Base-by-base conservation (phyloP, 2,888 invertebrate species). In the Oligia fasciuncula region DNA sequence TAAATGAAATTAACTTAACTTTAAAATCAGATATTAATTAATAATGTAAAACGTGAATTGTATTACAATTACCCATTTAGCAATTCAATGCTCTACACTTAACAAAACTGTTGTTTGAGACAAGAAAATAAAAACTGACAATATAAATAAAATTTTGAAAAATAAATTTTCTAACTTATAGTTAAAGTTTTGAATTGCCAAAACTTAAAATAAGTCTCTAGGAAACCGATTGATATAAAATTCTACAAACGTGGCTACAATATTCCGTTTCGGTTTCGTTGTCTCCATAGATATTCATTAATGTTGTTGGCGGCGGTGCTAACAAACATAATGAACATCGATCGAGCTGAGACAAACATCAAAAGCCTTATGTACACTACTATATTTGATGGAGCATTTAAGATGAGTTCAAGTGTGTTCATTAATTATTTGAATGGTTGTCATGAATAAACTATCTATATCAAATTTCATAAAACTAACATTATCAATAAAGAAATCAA, bases 151-250 rank as follows among this genome's bases (percentile, higher is more conserved):
- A 90, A 90, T 90, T 93, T 93, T 92, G 93, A 94, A 95, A 95
- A 93, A 94, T 92, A 81, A 95, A 94, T 94, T 93, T 94, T 95
- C 94, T 96, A 97, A 97, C 97, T 97, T 96, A 97, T 96, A 96
- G 96, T 96, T 96, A 96, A 95, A 96, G 97, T 97, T 97, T 97
- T 97, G 96, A 94, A 94, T 94, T 86, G 93, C 93, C 96, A 97
- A 97, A 97, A 97, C 97, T 95, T 95, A 96, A 96, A 96, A 97
- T 96, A 97, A 97, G 97, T 96, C 92, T 91, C 92, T 94, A 94
- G 92, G 93, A 94, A 95, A 94, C 94, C 91, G 93, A 92, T 91
- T 92, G 91, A 92, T 90, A 90, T 87, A 89, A 91, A 93, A 89
- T 88, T 91, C 91, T 89, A 90, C 87, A 88, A 91, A 85, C 86